Evolutionary conservation across 2,113 vertebrate species (phyloP).

Genomic region (Equus quagga): DNA sequence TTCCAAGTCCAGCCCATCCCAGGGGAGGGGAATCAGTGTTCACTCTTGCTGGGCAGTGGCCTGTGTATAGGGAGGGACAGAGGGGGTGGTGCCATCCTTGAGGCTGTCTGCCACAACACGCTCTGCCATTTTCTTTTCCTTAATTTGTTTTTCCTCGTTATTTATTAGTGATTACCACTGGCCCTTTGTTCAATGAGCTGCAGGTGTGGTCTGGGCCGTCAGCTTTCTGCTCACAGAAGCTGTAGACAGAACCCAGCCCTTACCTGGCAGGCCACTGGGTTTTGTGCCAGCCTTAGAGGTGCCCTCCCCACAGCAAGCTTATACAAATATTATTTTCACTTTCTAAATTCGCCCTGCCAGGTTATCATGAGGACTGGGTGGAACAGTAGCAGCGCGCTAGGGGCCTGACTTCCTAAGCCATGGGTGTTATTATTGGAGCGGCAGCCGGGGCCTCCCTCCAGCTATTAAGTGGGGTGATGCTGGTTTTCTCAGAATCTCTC

Average conservation of each 20-base stretch:
- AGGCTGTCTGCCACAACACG: fast-evolving
- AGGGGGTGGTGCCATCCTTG: fast-evolving
- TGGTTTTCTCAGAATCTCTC: fast-evolving
- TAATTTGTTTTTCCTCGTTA: fast-evolving
- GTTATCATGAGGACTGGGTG: fast-evolving
- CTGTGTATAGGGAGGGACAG: fast-evolving
- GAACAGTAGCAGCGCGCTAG: fast-evolving
- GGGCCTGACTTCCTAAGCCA: fast-evolving
- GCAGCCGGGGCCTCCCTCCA: neutral
- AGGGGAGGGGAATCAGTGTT: fast-evolving
- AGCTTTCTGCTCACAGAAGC: fast-evolving
- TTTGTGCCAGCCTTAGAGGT: fast-evolving
- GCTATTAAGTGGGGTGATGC: fast-evolving
- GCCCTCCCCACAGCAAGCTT: fast-evolving
- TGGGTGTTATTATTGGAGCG: fast-evolving
- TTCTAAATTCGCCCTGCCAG: neutral
- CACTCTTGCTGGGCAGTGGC: fast-evolving
- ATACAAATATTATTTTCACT: fast-evolving
- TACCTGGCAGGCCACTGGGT: fast-evolving
- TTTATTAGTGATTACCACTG: fast-evolving
- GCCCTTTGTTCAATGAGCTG: neutral
- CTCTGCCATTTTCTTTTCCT: neutral
- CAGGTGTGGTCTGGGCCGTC: fast-evolving
- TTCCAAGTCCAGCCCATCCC: neutral
- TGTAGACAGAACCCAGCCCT: fast-evolving